Base-by-base conservation (phyloP, 2,888 invertebrate species). In the Electrophaes corylata region DNA sequence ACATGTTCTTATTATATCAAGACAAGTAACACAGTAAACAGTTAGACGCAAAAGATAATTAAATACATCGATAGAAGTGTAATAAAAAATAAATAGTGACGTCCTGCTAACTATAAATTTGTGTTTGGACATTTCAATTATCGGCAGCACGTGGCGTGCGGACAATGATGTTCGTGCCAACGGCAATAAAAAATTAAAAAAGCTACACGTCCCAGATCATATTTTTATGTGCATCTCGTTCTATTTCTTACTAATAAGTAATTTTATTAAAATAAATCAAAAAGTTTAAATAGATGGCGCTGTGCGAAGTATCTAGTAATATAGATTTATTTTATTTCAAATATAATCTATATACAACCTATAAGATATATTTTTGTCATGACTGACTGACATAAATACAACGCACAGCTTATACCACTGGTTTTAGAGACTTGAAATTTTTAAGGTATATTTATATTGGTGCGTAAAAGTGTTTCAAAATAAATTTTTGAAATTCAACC, bases 61-160 rank as follows among this genome's bases (percentile, higher is more conserved):
- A 71, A 65, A 63, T 72, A 67, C 66, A 50, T 45, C 45, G 68
- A 68, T 70, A 71, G 72, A 71, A 63, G 64, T 69, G 75, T 70
- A 78, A 79, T 81, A 83, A 82, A 83, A 81, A 81, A 79, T 70
- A 81, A 78, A 81, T 79, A 84, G 75, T 80, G 80, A 81, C 79
- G 81, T 75, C 78, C 75, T 73, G 67, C 77, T 72, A 78, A 83
- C 86, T 86, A 91, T 90, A 88, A 89, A 91, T 90, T 84, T 79
- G 76, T 83, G 86, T 85, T 88, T 88, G 86, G 91, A 90, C 91
- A 86, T 90, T 90, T 91, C 90, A 90, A 91, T 91, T 91, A 90
- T 84, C 83, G 79, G 81, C 78, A 79, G 84, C 86, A 86, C 84
- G 88, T 88, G 88, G 86, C 90, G 89, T 90, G 88, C 83, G 79